A percentile compares a stretch with the other conserved stretches of the same genome.
Evolutionary conservation across 2,113 vertebrate species (phyloP).

Genomic region (Ginglymostoma cirratum): DNA sequence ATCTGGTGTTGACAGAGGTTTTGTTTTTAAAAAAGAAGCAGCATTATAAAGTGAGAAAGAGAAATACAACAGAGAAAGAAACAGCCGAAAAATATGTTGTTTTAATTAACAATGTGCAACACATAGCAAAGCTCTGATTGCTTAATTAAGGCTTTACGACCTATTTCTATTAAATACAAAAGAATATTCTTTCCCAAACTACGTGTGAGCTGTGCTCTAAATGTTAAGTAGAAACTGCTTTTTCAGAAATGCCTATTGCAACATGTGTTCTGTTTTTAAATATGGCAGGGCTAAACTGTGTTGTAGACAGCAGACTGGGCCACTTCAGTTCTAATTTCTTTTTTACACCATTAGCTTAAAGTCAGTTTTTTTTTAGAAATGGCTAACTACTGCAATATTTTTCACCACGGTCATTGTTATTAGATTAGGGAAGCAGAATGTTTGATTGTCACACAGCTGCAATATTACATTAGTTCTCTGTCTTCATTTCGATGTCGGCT

Average conservation of each 20-base stretch:
- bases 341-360: background rate
- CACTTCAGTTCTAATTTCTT: background rate
- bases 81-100: background rate
- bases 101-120: background rate
- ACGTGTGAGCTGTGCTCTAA: background rate
- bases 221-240: background rate
- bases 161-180: background rate
- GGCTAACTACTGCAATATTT: background rate
- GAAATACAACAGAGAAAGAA: background rate
- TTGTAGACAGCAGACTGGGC: background rate
- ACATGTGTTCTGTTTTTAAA: background rate
- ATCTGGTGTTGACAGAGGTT: background rate
- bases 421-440: constrained; percentile 12
- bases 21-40: background rate
- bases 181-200: background rate
- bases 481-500: background rate
- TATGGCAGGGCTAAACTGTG: background rate
- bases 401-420: background rate
- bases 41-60: background rate
- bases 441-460: background rate
- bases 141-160: background rate
- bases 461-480: background rate
- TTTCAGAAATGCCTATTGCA: background rate
- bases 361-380: background rate
- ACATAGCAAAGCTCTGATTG: background rate